Evolutionary conservation across 2,888 invertebrate genomes (phyloP), one percentile per base, ranked within the genome.

Genomic region (Ophion ventricosus): DNA sequence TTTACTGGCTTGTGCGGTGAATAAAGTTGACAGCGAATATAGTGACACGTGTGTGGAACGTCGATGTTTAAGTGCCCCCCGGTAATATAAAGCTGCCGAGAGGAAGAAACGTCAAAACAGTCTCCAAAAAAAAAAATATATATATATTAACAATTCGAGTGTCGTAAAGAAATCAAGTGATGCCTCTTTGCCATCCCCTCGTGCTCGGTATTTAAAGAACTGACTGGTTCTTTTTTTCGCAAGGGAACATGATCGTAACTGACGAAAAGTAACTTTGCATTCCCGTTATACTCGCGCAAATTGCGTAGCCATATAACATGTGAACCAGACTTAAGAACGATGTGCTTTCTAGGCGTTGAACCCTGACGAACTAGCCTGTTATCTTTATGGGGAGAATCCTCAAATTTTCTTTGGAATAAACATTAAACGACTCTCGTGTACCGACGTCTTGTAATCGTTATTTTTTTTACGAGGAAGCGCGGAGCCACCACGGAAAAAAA

Each of bases 111-210:
- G 59, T 2, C 43, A 67, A 56, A 20, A 61, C 57, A 35, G 26
- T 54, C 29, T 7, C 14, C 43, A 43, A 35, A 64, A 23, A 54
- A 26, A 63, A 23, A 64, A 1, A 63, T 20, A 26, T 63, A 35
- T 20, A 29, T 20, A 20, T 63, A 54, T 61, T 14, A 63, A 29
- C 23, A 54, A 75, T 64, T 59, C 14, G 26, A 59, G 11, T 29
- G 57, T 80, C 75, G 80, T 72, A 73, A 83, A 61, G 49, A 56
- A 76, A 83, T 72, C 59, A 75, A 43, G 63, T 26, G 69, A n/a
- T 14, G 40, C 23, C 29, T 17, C 35, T 72, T 17, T 59, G 11
- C n/a, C 25, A 17, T 25, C 25, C 23, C 5, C 25, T 8, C 43
- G 11, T 57, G 35, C 10, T 17, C 23, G 49, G 26, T 61, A 56